Evolutionary conservation across 2,888 invertebrate genomes (phyloP).

Genomic region (Julus scanicus): DNA sequence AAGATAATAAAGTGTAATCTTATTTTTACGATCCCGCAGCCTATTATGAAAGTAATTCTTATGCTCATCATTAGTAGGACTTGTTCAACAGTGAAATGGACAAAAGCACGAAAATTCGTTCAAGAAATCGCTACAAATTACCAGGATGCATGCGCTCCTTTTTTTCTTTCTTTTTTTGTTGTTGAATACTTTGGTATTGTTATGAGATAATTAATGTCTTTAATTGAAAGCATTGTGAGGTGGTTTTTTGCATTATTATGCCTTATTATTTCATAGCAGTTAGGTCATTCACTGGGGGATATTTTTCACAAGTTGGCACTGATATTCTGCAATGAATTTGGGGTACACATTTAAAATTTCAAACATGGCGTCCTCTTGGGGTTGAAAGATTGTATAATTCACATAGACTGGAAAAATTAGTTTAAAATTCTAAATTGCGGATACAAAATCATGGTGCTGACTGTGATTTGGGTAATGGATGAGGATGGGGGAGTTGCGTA

Average conservation of each 20-base stretch:
- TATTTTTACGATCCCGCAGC: background rate
- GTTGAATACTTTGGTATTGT: background rate
- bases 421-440: too few species aligned
- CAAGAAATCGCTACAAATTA: background rate
- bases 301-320: constrained; percentile 22
- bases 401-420: too few species aligned
- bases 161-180: background rate
- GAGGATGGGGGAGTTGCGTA: too few species aligned
- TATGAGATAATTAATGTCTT: constrained; percentile 10
- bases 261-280: constrained; percentile 14
- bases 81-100: constrained; percentile 18
- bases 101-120: background rate
- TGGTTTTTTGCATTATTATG: background rate
- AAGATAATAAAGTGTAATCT: constrained; percentile 7
- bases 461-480: too few species aligned
- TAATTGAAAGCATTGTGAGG: constrained; percentile 19
- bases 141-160: background rate
- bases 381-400: too few species aligned
- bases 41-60: constrained; percentile 15
- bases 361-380: too few species aligned
- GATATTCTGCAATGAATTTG: background rate
- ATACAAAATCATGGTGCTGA: too few species aligned
- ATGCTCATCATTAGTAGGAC: background rate
- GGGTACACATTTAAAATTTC: too few species aligned
- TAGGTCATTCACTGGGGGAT: constrained; percentile 24